Conservation (phyloP, 2,888 invertebrate species). For the Leucania comma region DNA sequence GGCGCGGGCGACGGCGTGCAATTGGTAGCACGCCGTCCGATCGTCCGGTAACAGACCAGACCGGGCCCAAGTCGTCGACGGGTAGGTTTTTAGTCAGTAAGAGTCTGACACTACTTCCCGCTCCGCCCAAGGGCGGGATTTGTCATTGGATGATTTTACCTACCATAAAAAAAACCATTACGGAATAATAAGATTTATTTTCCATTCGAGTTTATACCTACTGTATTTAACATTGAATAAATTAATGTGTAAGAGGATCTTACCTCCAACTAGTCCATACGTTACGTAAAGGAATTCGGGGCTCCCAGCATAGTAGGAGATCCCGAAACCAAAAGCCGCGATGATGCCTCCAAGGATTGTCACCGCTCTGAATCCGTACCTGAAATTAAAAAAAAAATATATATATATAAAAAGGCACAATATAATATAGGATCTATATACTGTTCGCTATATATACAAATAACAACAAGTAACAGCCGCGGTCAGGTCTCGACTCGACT, state of each 20-base stretch:
- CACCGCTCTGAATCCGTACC: conserved; percentile 97
- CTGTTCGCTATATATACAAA: too few species aligned
- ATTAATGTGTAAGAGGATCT: conserved; percentile 57
- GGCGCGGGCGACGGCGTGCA: too few species aligned
- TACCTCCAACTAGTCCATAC: conserved; percentile 96
- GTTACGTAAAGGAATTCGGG: conserved; percentile 94
- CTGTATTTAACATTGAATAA: not conserved
- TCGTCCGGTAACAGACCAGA: too few species aligned
- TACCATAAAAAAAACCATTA: not conserved
- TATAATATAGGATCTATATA: not conserved
- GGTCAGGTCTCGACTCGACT: too few species aligned
- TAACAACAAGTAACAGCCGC: not conserved
- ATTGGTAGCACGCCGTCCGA: too few species aligned
- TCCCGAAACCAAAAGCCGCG: conserved; percentile 92
- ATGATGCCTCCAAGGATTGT: conserved; percentile 96
- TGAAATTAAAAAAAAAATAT: conserved; percentile 65
- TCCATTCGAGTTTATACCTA: not conserved
- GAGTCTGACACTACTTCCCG: too few species aligned
- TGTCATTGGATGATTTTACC: too few species aligned
- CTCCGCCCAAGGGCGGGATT: too few species aligned
- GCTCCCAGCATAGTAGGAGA: conserved; percentile 93
- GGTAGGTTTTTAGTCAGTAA: too few species aligned
- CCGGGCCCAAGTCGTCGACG: too few species aligned
- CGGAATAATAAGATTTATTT: not conserved
- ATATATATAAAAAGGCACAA: not conserved